Conservation (phyloP, 1,140 invertebrate genomes). For the Heterodera schachtii region DNA sequence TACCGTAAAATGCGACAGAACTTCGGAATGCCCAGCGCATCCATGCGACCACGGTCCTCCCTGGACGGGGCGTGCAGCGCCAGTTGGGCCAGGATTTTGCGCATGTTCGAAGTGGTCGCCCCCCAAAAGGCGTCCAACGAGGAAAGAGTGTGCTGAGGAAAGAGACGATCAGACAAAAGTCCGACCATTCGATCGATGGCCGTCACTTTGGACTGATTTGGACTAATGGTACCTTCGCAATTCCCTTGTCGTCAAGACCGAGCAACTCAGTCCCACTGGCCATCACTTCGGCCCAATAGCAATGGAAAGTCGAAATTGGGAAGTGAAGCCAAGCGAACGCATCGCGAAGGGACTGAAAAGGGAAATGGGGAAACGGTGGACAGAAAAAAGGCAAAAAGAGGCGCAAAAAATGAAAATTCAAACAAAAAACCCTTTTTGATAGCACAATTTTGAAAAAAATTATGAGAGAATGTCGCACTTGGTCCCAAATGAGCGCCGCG, state of each 20-base stretch:
- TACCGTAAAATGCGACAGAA: constrained; percentile 37
- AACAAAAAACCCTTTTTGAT: too few species aligned
- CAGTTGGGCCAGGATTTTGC: constrained; percentile 40
- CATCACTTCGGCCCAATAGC: constrained; percentile 25
- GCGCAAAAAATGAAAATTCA: too few species aligned
- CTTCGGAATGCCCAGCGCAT: constrained; percentile 21
- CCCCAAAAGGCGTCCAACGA: constrained; percentile 38
- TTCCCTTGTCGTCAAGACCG: constrained; percentile 17
- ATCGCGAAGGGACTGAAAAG: constrained; percentile 27
- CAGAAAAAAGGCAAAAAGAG: too few species aligned
- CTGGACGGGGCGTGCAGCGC: constrained; percentile 27
- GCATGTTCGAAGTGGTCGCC: constrained; percentile 34
- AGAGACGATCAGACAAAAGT: too few species aligned
- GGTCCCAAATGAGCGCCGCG: constrained; percentile 36
- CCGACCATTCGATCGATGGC: too few species aligned
- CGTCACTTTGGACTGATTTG: too few species aligned
- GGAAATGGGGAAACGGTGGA: not conserved
- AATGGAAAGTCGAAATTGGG: constrained; percentile 32
- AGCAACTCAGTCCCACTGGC: constrained; percentile 14
- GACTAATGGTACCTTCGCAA: not conserved
- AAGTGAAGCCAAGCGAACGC: constrained; percentile 31
- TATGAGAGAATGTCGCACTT: constrained; percentile 17
- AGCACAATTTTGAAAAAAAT: not conserved
- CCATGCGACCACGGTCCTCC: constrained; percentile 7
- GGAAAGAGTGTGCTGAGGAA: constrained; percentile 11